Conservation (phyloP, 1,140 invertebrate genomes). For the Drosophila subpulchrella region DNA sequence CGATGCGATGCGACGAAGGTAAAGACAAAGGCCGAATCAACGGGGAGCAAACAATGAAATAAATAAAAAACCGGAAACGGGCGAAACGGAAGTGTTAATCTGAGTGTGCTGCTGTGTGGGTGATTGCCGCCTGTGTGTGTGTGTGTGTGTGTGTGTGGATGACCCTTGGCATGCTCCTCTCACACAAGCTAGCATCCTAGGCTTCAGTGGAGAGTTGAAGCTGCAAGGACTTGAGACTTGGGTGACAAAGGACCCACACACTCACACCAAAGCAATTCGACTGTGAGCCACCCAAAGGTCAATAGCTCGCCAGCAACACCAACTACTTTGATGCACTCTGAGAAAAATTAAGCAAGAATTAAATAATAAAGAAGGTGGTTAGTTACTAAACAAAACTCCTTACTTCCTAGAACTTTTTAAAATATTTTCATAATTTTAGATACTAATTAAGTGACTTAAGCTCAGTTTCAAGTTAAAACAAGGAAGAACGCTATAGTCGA, state of each 20-base stretch:
- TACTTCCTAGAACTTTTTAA: too few species aligned
- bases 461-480: too few species aligned
- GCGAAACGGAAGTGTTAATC: conserved; percentile 56
- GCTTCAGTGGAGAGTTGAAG: conserved; percentile 8
- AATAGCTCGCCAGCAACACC: conserved; percentile 23
- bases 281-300: conserved; percentile 38
- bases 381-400: too few species aligned
- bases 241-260: conserved; percentile 29
- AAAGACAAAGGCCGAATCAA: conserved; percentile 45
- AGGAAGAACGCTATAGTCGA: too few species aligned
- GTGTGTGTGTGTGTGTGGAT: conserved; percentile 4
- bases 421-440: too few species aligned
- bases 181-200: conserved; percentile 3
- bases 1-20: conserved; percentile 21
- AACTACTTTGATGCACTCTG: background rate
- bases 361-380: background rate
- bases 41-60: conserved; percentile 49
- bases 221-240: conserved; percentile 37
- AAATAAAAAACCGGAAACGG: conserved; percentile 46
- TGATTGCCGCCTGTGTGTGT: conserved; percentile 1
- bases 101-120: conserved; percentile 15
- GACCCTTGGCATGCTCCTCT: conserved; percentile 18
- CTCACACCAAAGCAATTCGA: conserved; percentile 15
- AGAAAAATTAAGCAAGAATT: background rate
- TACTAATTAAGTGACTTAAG: too few species aligned